A percentile compares a stretch with the other conserved stretches of the same genome.
Evolutionary conservation across 2,888 invertebrate genomes (phyloP).

Genomic region (Microctonus hyperodae): DNA sequence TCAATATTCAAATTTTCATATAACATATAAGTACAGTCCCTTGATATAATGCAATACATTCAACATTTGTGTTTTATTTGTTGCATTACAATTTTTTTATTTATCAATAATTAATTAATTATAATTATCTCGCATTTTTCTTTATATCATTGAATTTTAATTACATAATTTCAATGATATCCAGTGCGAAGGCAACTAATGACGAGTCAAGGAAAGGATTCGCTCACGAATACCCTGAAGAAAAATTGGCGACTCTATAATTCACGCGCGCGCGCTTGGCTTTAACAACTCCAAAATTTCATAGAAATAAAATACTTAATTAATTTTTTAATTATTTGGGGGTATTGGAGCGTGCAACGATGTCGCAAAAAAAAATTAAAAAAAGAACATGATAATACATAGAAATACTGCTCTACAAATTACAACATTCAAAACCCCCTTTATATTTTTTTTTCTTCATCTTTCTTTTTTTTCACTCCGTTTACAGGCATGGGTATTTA

Average conservation of each 20-base stretch:
- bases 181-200: slow-evolving; percentile 34
- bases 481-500: slow-evolving; percentile 56
- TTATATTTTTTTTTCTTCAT: too few species aligned
- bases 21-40: slow-evolving; percentile 36
- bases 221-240: slow-evolving; percentile 20
- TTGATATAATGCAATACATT: slow-evolving; percentile 23
- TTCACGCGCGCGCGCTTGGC: not conserved
- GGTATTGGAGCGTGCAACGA: not conserved
- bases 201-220: slow-evolving; percentile 27
- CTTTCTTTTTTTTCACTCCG: slow-evolving; percentile 37
- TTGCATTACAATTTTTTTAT: slow-evolving; percentile 4
- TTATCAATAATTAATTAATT: slow-evolving; percentile 10
- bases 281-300: slow-evolving; percentile 24
- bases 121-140: slow-evolving; percentile 29
- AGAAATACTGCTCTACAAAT: slow-evolving; percentile 42
- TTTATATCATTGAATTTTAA: slow-evolving; percentile 12
- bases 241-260: slow-evolving; percentile 21
- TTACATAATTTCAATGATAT: slow-evolving; percentile 22
- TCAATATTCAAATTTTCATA: slow-evolving; percentile 31
- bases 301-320: slow-evolving; percentile 30
- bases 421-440: slow-evolving; percentile 38
- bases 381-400: slow-evolving; percentile 22
- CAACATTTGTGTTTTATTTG: slow-evolving; percentile 30
- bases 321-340: not conserved
- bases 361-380: not conserved